Evolutionary conservation across 2,797 vertebrate genomes (phyloP).

Genomic region (Spea hammondii): DNA sequence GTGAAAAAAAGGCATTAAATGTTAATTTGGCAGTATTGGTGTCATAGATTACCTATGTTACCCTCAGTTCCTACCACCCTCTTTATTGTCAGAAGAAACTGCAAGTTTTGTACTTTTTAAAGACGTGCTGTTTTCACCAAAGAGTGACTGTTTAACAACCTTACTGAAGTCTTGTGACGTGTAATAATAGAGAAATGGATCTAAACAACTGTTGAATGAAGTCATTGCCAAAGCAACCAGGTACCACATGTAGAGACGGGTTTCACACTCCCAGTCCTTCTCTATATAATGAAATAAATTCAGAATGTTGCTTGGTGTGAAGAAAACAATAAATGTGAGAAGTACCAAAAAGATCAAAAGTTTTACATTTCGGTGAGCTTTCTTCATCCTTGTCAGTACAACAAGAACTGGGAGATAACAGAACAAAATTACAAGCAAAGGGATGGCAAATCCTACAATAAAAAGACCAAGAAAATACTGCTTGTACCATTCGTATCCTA

Average conservation of each 20-base stretch:
- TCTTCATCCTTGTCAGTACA: constrained; percentile 34
- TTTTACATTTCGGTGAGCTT: constrained; percentile 19
- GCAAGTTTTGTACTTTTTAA: accelerated
- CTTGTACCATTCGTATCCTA: neutral
- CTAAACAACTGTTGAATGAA: constrained; percentile 57
- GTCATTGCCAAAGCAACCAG: constrained; percentile 50
- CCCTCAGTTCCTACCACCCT: neutral
- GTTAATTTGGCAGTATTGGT: too few species aligned
- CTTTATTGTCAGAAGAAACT: constrained; percentile 20
- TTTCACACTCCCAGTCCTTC: constrained; percentile 32
- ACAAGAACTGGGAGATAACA: constrained; percentile 57
- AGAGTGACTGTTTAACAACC: constrained; percentile 20
- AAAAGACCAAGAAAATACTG: constrained; percentile 56
- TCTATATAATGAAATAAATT: constrained; percentile 52
- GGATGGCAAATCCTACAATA: constrained; percentile 56
- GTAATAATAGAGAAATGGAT: constrained; percentile 59
- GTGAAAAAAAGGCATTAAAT: too few species aligned
- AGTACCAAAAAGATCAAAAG: constrained; percentile 55
- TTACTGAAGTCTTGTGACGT: constrained; percentile 55
- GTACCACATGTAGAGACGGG: constrained; percentile 33
- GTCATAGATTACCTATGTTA: too few species aligned
- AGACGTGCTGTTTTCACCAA: constrained; percentile 7
- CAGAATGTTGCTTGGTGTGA: constrained; percentile 59
- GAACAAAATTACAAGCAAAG: constrained; percentile 43
- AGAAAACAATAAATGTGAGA: constrained; percentile 57